Evolutionary conservation across 2,113 vertebrate species (phyloP), one percentile per base, ranked within the genome.

Genomic region (Carassius auratus): DNA sequence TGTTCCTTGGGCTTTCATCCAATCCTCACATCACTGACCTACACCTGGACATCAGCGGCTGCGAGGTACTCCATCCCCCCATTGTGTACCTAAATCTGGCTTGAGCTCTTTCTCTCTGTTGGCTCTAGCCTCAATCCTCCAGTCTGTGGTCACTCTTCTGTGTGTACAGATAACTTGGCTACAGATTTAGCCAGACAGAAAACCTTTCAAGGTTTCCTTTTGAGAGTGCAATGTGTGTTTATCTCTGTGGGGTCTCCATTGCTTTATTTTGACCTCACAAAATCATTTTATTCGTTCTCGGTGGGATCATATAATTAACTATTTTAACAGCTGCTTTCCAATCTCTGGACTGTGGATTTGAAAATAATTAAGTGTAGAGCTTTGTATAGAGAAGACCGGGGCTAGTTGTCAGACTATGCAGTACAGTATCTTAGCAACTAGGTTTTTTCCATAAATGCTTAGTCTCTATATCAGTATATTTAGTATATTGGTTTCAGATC

Each of bases 1-100:
- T 97, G 85, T 94, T 97, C 86, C 93, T 96, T 74, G 96, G 96
- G 86, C 93, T 97, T 88, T 96, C 95, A 88, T 95, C 96, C 90
- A 97, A 97, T 90, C 96, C 95, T 85, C 96, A 97, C 92, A 95
- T 97, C 92, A 92, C 92, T 26, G 96, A 96, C 79, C 92, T 97
- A 87, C 95, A 96, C 87, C 93, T 97, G 92, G 96, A 97, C 92
- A 94, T 97, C 92, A 96, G 96, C 92, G 91, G 96, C 93, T 97
- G 96, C 89, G 96, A 97, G 95, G 96, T 97, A 94, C 68, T 52
- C 75, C 89, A 26, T 55, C 50, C 57, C 81, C 4, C 75, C 42
- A 10, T 33, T 84, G 45, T 36, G 15, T 0, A 10, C 48, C 17
- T 55, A 69, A 69, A 71, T 69, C 80, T 81, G 79, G 38, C 45